A percentile compares a stretch with the other conserved stretches of the same genome.
These are phyloP conservation scores for Misgurnus anguillicaudatus DNA, from an alignment of 2,113 vertebrate genomes.

Conservation along the genomic window DNA sequence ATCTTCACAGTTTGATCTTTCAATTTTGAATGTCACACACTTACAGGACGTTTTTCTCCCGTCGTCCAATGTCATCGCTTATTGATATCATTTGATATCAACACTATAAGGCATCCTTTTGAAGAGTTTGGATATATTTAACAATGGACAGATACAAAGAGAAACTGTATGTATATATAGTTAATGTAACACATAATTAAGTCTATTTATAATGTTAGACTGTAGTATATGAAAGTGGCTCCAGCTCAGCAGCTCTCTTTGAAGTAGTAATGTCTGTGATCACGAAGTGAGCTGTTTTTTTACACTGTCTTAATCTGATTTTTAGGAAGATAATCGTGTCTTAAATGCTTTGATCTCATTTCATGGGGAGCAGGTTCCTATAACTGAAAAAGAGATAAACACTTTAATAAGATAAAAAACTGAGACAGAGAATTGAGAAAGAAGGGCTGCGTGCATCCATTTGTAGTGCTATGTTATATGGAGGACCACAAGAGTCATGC, in stretches of 20 bases:
- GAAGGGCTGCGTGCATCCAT: too few species aligned
- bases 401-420: conserved; percentile 1
- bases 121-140: too few species aligned
- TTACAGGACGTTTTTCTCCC: background rate
- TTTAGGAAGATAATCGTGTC: conserved; percentile 46
- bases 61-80: background rate
- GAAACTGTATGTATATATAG: too few species aligned
- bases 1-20: background rate
- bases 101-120: too few species aligned
- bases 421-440: background rate
- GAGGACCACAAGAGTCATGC: too few species aligned
- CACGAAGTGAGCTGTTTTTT: conserved; percentile 35
- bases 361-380: conserved; percentile 25
- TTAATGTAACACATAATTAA: too few species aligned
- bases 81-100: background rate
- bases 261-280: conserved; percentile 45
- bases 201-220: background rate
- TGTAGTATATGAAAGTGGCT: background rate
- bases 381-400: conserved; percentile 12
- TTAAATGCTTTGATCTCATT: conserved; percentile 49
- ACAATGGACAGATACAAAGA: too few species aligned
- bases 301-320: conserved; percentile 40
- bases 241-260: conserved; percentile 28
- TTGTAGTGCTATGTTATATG: too few species aligned
- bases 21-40: background rate